Conservation (phyloP, 2,113 vertebrate species). For the Oncorhynchus mykiss region DNA sequence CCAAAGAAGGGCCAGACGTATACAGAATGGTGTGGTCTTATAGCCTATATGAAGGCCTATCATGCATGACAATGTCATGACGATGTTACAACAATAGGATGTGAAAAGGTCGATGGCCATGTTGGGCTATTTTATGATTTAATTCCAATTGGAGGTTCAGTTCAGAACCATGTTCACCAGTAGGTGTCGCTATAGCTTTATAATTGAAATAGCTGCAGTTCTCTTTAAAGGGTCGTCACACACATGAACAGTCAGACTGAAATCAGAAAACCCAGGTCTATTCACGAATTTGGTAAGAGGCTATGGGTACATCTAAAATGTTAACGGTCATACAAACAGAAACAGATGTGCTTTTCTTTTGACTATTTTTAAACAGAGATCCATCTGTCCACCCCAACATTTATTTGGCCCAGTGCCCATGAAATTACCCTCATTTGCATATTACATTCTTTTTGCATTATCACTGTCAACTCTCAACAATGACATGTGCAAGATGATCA, state of each 20-base stretch:
- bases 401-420: background rate
- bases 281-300: too few species aligned
- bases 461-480: slow-evolving; percentile 18
- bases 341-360: background rate
- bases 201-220: slow-evolving; percentile 10
- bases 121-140: too few species aligned
- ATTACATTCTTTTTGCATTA: background rate
- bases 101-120: background rate
- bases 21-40: background rate
- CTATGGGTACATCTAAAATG: too few species aligned
- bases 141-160: too few species aligned
- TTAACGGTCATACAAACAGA: background rate
- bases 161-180: background rate
- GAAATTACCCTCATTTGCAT: background rate
- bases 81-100: background rate
- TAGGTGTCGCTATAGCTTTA: slow-evolving; percentile 29
- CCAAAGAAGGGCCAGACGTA: too few species aligned
- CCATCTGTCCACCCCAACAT: background rate
- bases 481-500: slow-evolving; percentile 7
- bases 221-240: background rate
- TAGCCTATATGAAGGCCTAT: background rate
- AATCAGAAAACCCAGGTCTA: too few species aligned
- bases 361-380: background rate
- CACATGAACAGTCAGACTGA: background rate
- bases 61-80: background rate